Conservation (phyloP, 2,888 invertebrate species). For the Mactromeris polynyma region DNA sequence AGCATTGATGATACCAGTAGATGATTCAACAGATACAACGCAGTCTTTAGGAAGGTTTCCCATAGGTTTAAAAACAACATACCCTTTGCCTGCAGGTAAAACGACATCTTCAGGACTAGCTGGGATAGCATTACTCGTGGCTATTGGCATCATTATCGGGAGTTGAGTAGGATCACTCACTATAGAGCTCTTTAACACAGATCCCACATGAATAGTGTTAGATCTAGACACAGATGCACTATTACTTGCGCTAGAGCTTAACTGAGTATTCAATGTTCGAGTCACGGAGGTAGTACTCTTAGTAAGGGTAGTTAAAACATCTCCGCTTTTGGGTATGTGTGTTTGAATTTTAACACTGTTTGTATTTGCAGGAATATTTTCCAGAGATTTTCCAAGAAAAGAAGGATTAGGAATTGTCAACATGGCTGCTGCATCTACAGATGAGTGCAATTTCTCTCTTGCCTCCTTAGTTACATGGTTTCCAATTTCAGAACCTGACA, state of each 20-base stretch:
- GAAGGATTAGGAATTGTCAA: slow-evolving; percentile 73
- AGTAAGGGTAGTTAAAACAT: not conserved
- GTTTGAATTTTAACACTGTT: not conserved
- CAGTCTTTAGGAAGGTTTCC: slow-evolving; percentile 38
- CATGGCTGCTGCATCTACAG: slow-evolving; percentile 60
- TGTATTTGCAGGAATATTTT: not conserved
- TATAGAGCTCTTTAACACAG: slow-evolving; percentile 29
- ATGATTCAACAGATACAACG: slow-evolving; percentile 29
- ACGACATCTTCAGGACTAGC: slow-evolving; percentile 57
- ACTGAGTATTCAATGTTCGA: not conserved
- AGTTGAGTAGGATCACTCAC: slow-evolving; percentile 35
- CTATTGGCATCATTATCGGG: slow-evolving; percentile 56
- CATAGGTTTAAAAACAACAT: slow-evolving; percentile 68
- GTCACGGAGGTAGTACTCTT: not conserved
- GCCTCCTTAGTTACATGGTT: not conserved
- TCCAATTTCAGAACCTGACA: not conserved
- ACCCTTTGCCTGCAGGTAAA: slow-evolving; percentile 65
- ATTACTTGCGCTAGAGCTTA: not conserved
- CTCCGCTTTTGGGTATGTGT: not conserved
- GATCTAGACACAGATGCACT: not conserved
- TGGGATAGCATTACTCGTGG: slow-evolving; percentile 37
- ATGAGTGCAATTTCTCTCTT: not conserved
- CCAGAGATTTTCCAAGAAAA: slow-evolving; percentile 29
- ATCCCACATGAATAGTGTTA: slow-evolving; percentile 19
- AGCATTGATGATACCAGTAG: slow-evolving; percentile 42